phyloP scores from a whole-genome alignment of 2,888 invertebrate genomes.

The Drosophila prolongata region DNA sequence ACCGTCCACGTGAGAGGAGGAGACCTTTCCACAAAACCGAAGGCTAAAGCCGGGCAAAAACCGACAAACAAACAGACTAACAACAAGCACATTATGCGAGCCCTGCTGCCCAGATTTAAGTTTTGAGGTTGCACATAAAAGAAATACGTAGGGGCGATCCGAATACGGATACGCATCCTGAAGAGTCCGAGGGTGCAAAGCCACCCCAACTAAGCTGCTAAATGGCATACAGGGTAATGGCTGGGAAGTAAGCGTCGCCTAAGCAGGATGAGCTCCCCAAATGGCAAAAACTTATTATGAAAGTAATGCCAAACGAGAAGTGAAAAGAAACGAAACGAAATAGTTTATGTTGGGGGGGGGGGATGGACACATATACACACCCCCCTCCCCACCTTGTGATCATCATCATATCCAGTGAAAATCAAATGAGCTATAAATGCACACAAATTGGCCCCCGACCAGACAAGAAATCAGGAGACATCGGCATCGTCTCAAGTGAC shows the following conservation, averaged over 20 bases:
- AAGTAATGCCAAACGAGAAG: constrained; percentile 65
- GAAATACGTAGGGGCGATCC: constrained; percentile 56
- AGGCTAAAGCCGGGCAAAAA: constrained; percentile 36
- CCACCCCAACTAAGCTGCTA: constrained; percentile 67
- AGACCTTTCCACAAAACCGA: constrained; percentile 7
- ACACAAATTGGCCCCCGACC: constrained; percentile 40
- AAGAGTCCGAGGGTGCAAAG: constrained; percentile 34
- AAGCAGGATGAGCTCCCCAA: constrained; percentile 77
- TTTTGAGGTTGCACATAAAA: constrained; percentile 72
- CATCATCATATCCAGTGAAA: constrained; percentile 64
- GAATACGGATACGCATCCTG: background rate
- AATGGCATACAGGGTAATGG: constrained; percentile 71
- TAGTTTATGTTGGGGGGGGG: constrained; percentile 12
- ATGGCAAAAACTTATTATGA: constrained; percentile 76
- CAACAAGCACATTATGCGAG: constrained; percentile 35
- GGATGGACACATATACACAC: background rate
- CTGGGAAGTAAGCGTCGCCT: constrained; percentile 69
- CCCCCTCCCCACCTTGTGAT: background rate
- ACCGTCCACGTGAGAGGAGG: constrained; percentile 58
- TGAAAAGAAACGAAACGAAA: constrained; percentile 39
- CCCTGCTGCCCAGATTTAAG: constrained; percentile 63
- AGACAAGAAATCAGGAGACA: constrained; percentile 22
- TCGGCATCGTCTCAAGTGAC: constrained; percentile 21
- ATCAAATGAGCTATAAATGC: constrained; percentile 75
- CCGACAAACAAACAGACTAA: constrained; percentile 45